Base-by-base conservation (phyloP, 2,888 invertebrate genomes). In the Eupelmus urozonus region DNA sequence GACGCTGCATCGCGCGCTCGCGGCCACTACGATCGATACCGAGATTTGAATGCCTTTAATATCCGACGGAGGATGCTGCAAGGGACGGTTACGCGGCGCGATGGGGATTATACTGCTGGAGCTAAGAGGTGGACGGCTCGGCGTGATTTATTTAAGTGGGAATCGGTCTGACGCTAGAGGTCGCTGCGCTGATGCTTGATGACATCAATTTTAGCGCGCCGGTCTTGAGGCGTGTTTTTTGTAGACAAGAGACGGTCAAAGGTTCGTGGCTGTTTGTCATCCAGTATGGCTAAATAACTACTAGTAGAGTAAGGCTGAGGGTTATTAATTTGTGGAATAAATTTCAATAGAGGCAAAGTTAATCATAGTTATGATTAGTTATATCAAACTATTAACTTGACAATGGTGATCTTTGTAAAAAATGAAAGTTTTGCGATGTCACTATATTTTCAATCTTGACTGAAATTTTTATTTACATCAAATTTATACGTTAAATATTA, bases 31-130 rank as follows among this genome's bases (percentile, higher is more conserved):
- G 60, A 71, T 71, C 51, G 51, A 71, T 62, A 70, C 27, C 53
- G 51, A 71, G 71, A 71, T 71, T 71, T 62, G 29, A 71, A 71
- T 71, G 40, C 62, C 62, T 70, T 70, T 59, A 70, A 70, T 70
- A 59, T 42, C 42, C 20, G 20, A 63, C 16, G 63, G 20, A 40
- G 9, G 16, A 60, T 9, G 57, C 16, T 4, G 2, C 57, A 40
- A 4, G 40, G 42, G 62, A 13, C 9, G 20, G 40, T 29, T 9
- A 9, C 16, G 9, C 5, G 18, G 59, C 4, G 18, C 1, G 29
- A 34, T n/a, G 18, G 23, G 25, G 55, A 55, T 23, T n/a, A 13
- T 34, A 40, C 18, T 40, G 9, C 40, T 40, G 45, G 40, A 65
- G 18, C 7, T 20, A 23, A 11, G 40, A 25, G 13, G 65, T 7